Evolutionary conservation across 1,140 invertebrate species (phyloP), one percentile per base, ranked within the genome.

Genomic region (Copidosoma floridanum): DNA sequence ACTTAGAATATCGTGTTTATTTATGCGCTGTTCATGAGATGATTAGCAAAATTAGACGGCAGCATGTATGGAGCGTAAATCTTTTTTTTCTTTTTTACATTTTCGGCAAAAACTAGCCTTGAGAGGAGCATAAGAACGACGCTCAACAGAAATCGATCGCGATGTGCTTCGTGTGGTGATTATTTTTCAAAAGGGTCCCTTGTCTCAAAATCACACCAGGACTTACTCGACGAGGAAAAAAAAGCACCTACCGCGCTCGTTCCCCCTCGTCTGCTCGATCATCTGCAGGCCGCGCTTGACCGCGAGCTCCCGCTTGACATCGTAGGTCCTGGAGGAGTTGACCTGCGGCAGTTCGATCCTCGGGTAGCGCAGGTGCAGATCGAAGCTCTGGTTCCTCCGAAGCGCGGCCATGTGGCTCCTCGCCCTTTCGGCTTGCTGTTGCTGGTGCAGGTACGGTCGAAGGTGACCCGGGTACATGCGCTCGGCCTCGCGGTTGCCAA

Each of bases 381-480:
- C 76, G 63, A 78, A 78, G 62, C 76, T 78, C 63, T 77, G 74
- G 57, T 78, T 78, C n/a, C 76, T 66, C n/a, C 71, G 51, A 0
- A 78, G 38, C 0, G 47, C 60, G 2, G 53, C 53, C n/a, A 44
- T 38, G 8, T 38, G 12, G 12, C 8, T 35, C 2, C 29, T 12
- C 7, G 32, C 18, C 7, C 21, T 12, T 4, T 46, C 20, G 2
- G 11, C 0, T 6, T 37, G 40, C 5, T 29, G 29, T 1, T 48
- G 46, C 1, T 56, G 52, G 5, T 20, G 44, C 8, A 60, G 41
- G 16, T 58, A 47, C 3, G 59, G 54, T 8, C 48, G 44, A 0
- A 65, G 46, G 7, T 24, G 57, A 18, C 46, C 57, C 6, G 29
- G 29, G 29, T 6, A 6, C 44, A 68, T 68, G 26, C 66, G 32